Conservation (phyloP, 2,797 vertebrate species). For the Zenarchopterus dispar region DNA sequence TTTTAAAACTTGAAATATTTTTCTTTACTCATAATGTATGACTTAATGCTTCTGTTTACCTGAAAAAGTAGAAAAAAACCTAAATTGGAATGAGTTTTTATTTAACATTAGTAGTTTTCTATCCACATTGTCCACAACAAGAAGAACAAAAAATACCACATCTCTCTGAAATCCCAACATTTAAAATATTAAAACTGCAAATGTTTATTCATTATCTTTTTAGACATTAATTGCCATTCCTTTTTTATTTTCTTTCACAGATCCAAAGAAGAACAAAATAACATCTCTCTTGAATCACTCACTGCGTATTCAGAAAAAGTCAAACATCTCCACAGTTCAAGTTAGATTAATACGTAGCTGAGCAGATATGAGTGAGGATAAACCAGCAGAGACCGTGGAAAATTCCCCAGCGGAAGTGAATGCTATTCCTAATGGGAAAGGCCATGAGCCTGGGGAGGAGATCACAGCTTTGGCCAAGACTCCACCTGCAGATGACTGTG, state of each 20-base stretch:
- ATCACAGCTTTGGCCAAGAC: slow-evolving; percentile 67
- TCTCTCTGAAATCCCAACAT: too few relatives aligned
- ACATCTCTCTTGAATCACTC: neutral
- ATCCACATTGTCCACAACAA: too few relatives aligned
- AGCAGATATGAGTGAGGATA: slow-evolving; percentile 75
- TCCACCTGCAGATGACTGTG: slow-evolving; percentile 49
- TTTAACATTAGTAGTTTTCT: too few relatives aligned
- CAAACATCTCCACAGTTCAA: slow-evolving; percentile 14
- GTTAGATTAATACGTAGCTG: slow-evolving; percentile 22
- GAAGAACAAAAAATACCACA: too few relatives aligned
- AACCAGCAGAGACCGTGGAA: slow-evolving; percentile 76
- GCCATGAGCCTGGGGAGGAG: slow-evolving; percentile 78
- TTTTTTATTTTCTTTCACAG: slow-evolving; percentile 41
- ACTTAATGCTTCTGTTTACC: too few relatives aligned
- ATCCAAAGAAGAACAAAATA: slow-evolving; percentile 30
- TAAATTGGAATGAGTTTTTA: too few relatives aligned
- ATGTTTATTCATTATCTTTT: neutral
- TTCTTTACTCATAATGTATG: too few relatives aligned
- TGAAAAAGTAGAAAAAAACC: too few relatives aligned
- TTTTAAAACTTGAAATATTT: too few relatives aligned
- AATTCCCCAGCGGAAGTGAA: slow-evolving; percentile 84
- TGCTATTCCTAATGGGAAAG: slow-evolving; percentile 91
- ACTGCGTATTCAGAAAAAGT: slow-evolving; percentile 3
- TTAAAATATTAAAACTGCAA: too few relatives aligned
- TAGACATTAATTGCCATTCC: neutral